Evolutionary conservation across 2,797 vertebrate species (phyloP).

Genomic region (Gambelia wislizenii): DNA sequence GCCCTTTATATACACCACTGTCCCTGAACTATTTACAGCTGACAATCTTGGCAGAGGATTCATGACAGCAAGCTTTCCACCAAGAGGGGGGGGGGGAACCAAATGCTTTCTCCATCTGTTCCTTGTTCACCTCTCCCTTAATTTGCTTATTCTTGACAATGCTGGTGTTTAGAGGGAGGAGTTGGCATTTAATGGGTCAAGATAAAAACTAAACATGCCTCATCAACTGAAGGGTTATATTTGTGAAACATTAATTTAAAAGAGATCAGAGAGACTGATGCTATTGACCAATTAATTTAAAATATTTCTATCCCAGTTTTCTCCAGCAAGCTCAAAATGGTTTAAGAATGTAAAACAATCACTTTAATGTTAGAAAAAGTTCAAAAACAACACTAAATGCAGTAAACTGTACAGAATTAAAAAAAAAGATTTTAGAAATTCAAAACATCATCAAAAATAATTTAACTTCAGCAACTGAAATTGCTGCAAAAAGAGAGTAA

Average conservation of each 20-base stretch:
- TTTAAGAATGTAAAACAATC: background rate
- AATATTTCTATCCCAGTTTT: background rate
- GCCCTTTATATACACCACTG: slow-evolving; percentile 8
- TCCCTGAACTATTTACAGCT: slow-evolving; percentile 32
- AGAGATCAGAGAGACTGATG: background rate
- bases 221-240: background rate
- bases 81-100: background rate
- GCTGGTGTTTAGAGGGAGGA: background rate
- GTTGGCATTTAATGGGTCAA: background rate
- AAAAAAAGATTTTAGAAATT: background rate
- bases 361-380: background rate
- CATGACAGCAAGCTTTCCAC: background rate
- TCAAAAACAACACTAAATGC: background rate
- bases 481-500: background rate
- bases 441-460: background rate
- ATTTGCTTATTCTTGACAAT: slow-evolving; percentile 5
- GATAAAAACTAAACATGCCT: background rate
- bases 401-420: background rate
- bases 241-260: background rate
- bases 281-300: background rate
- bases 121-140: background rate
- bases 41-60: slow-evolving; percentile 22
- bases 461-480: background rate
- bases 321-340: background rate
- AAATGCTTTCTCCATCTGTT: slow-evolving; percentile 29